These are phyloP conservation scores for Leucophenga varia DNA, from an alignment of 1,140 invertebrate species.

Conservation along the genomic window DNA sequence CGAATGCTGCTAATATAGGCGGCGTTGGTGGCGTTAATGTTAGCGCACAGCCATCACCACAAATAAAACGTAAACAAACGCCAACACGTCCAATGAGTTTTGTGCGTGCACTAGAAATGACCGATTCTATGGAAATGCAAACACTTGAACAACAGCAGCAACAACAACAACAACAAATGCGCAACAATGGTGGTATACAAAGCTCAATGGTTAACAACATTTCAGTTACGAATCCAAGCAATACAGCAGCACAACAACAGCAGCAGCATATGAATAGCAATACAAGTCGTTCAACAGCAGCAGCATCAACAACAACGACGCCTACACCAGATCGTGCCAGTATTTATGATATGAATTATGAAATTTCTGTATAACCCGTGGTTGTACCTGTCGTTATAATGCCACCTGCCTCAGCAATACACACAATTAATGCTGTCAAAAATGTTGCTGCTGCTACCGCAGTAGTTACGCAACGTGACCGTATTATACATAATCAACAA, in stretches of 20 bases:
- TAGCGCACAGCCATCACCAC: conserved; percentile 62
- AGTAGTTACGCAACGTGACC: background rate
- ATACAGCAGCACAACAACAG: conserved; percentile 19
- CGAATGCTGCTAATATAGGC: conserved; percentile 55
- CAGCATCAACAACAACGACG: conserved; percentile 57
- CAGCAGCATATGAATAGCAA: conserved; percentile 6
- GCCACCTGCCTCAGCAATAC: conserved; percentile 27
- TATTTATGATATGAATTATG: conserved; percentile 94
- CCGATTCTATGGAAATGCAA: conserved; percentile 77
- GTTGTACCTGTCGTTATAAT: conserved; percentile 50
- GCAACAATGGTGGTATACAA: conserved; percentile 36
- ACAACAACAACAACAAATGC: conserved; percentile 23
- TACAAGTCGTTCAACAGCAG: conserved; percentile 25
- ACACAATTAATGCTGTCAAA: conserved; percentile 2
- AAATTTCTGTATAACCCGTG: conserved; percentile 78
- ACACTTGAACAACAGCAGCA: conserved; percentile 49
- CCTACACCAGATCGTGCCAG: conserved; percentile 81
- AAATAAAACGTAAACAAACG: conserved; percentile 65
- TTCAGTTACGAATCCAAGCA: conserved; percentile 6
- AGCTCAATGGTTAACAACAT: conserved; percentile 14
- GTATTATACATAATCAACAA: conserved; percentile 1
- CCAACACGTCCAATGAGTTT: conserved; percentile 83
- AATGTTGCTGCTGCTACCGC: background rate
- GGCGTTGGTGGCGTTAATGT: conserved; percentile 18
- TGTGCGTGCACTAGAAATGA: conserved; percentile 87